Evolutionary conservation across 1,140 invertebrate species (phyloP).

Genomic region (Penaeus chinensis): DNA sequence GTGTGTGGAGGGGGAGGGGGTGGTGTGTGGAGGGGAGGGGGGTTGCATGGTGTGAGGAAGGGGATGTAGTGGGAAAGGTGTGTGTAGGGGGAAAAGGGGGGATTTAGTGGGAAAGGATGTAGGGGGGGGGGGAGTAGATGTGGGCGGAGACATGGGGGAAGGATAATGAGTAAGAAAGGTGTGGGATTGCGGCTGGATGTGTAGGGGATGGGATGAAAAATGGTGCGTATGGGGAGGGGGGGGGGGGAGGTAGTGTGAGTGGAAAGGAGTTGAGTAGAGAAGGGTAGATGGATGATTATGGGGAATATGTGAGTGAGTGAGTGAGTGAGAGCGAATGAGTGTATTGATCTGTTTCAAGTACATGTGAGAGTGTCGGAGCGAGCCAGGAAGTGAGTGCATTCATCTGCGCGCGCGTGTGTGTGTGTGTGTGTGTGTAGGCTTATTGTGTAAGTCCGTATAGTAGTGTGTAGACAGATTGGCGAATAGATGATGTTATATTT

Average conservation of each 20-base stretch:
- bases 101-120: conserved; percentile 1
- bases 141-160: neutral
- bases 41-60: neutral
- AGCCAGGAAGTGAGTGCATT: too few species aligned
- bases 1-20: neutral
- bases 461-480: too few species aligned
- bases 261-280: neutral
- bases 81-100: neutral
- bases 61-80: neutral
- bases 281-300: too few species aligned
- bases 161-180: neutral
- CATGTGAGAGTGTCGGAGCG: too few species aligned
- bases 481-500: too few species aligned
- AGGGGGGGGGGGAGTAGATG: neutral
- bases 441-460: too few species aligned
- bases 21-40: neutral
- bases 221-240: neutral
- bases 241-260: neutral
- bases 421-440: too few species aligned
- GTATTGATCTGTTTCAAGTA: too few species aligned
- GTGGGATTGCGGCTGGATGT: neutral
- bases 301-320: too few species aligned
- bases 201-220: neutral
- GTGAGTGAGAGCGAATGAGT: too few species aligned
- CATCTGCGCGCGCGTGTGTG: too few species aligned